Evolutionary conservation across 1,140 invertebrate genomes (phyloP).

Genomic region (Cyphomyrmex costatus): DNA sequence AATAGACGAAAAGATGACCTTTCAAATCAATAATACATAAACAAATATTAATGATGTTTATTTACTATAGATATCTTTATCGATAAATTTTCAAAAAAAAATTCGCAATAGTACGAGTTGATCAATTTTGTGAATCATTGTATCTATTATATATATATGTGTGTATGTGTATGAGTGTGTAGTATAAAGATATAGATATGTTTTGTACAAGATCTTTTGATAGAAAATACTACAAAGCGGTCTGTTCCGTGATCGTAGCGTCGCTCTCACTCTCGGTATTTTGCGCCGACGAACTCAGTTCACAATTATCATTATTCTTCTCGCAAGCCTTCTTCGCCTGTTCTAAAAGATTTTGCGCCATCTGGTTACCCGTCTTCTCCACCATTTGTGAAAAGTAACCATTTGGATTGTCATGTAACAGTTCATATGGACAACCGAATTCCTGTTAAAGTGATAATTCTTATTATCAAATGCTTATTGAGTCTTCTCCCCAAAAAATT

Average conservation of each 20-base stretch:
- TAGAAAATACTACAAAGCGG: no score
- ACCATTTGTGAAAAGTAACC: slow-evolving; percentile 78
- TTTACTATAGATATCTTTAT: no score
- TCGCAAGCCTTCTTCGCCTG: slow-evolving; percentile 50
- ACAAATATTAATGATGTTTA: no score
- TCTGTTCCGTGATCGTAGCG: neutral
- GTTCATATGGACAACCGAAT: slow-evolving; percentile 87
- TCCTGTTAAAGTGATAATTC: slow-evolving; percentile 76
- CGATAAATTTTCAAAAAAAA: no score
- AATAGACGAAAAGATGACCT: no score
- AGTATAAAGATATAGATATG: no score
- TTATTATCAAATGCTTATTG: slow-evolving; percentile 3
- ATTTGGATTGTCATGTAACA: slow-evolving; percentile 83
- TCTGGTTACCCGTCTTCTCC: slow-evolving; percentile 64
- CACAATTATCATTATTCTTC: neutral
- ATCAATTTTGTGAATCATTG: no score
- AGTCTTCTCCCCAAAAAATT: neutral
- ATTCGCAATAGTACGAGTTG: no score
- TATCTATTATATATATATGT: no score
- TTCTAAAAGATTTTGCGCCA: slow-evolving; percentile 57
- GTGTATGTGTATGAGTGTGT: no score
- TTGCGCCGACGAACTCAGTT: neutral
- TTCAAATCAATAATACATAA: no score
- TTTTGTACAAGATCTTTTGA: no score
- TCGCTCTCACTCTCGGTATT: slow-evolving; percentile 4